Percentiles rank a stretch among this genome's conserved stretches.
These are phyloP conservation scores for Brassicogethes aeneus DNA, from an alignment of 2,888 invertebrate species.

Conservation along the genomic window DNA sequence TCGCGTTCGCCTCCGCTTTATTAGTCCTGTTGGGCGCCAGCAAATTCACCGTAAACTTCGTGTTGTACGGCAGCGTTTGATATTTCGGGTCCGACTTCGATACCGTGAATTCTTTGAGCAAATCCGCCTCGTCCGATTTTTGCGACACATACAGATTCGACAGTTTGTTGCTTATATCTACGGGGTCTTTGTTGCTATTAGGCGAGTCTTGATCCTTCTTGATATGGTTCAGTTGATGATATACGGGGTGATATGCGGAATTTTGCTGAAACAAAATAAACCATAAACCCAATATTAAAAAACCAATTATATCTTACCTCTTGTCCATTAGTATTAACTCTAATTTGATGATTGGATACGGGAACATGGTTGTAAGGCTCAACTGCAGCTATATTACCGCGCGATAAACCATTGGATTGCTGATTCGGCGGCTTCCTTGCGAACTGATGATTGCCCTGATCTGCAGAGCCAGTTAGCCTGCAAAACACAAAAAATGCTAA, in stretches of 20 bases:
- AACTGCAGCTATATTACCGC: constrained; percentile 78
- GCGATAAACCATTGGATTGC: constrained; percentile 49
- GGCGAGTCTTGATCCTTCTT: constrained; percentile 30
- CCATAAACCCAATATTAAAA: constrained; percentile 6
- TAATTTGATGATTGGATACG: constrained; percentile 38
- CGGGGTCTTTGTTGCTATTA: constrained; percentile 20
- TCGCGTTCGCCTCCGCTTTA: constrained; percentile 26
- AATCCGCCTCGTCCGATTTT: constrained; percentile 36
- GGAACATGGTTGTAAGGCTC: constrained; percentile 85
- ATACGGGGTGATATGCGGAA: constrained; percentile 38
- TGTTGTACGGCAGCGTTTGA: constrained; percentile 85
- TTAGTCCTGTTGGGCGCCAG: constrained; percentile 35
- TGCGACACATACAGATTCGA: constrained; percentile 20
- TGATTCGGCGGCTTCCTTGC: constrained; percentile 34
- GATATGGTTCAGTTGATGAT: constrained; percentile 35
- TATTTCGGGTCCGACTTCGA: constrained; percentile 85
- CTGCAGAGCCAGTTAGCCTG: constrained; percentile 37
- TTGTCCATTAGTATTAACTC: constrained; percentile 39
- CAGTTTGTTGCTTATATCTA: constrained; percentile 30
- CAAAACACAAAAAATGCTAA: constrained; percentile 5
- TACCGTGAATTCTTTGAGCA: constrained; percentile 60
- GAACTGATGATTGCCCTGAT: constrained; percentile 35
- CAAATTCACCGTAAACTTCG: constrained; percentile 65
- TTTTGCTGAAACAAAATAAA: constrained; percentile 21
- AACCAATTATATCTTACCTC: constrained; percentile 25